phyloP scores from a whole-genome alignment of 2,113 vertebrate species.

The Dicentrarchus labrax region DNA sequence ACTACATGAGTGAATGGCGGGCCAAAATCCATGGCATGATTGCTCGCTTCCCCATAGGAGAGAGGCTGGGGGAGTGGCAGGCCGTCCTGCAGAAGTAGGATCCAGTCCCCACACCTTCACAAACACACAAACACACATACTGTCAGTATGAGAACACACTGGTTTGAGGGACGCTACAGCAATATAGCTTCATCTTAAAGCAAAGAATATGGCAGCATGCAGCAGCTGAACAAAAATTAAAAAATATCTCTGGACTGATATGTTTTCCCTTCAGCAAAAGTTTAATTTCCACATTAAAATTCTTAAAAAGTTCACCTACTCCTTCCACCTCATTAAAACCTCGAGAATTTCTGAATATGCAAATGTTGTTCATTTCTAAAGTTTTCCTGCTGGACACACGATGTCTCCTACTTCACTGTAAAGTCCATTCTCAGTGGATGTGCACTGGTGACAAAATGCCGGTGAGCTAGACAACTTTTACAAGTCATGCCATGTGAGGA shows the following conservation, averaged over 20 bases:
- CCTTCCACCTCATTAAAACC: no score
- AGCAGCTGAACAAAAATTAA: background rate
- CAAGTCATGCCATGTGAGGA: no score
- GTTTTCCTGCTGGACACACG: no score
- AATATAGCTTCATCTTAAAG: background rate
- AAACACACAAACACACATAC: background rate
- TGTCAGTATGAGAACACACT: background rate
- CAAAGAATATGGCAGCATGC: background rate
- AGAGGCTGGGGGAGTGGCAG: slow-evolving; percentile 97
- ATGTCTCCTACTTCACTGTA: no score
- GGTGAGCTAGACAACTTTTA: no score
- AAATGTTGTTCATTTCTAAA: no score
- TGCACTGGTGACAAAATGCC: no score
- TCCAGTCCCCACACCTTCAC: background rate
- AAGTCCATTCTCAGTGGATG: no score
- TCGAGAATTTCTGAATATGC: no score
- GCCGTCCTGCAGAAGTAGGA: slow-evolving; percentile 97
- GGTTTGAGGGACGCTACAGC: background rate
- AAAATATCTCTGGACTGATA: background rate
- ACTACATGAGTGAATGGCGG: slow-evolving; percentile 99
- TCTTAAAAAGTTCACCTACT: no score
- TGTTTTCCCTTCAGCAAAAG: background rate
- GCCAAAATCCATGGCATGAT: slow-evolving; percentile 98
- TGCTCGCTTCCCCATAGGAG: slow-evolving; percentile 94
- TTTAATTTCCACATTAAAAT: no score